Evolutionary conservation across 2,888 invertebrate species (phyloP).

Genomic region (Stenoptilia bipunctidactyla): DNA sequence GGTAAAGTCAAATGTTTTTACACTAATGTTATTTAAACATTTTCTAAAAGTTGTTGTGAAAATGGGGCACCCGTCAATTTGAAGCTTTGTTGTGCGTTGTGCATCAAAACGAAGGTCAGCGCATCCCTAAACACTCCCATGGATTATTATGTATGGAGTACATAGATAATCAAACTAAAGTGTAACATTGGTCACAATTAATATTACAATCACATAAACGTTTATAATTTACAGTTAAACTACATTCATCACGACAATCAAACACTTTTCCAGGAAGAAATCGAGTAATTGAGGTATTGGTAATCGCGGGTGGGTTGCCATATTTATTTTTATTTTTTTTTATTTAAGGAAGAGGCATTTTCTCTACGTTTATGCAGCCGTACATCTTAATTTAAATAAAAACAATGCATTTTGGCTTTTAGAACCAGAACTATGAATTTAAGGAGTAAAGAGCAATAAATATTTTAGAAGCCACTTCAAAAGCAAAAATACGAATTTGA

Average conservation of each 20-base stretch:
- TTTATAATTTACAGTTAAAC: neutral
- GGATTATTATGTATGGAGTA: conserved; percentile 3
- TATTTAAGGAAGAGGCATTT: neutral
- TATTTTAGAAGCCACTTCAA: too few species aligned
- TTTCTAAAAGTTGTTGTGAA: conserved; percentile 63
- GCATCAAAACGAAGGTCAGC: conserved; percentile 73
- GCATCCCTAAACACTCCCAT: conserved; percentile 65
- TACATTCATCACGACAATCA: conserved; percentile 26
- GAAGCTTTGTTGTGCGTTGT: conserved; percentile 74
- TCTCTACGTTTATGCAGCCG: neutral
- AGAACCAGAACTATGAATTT: too few species aligned
- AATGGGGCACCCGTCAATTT: conserved; percentile 73
- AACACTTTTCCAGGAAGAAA: conserved; percentile 61
- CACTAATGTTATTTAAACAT: conserved; percentile 20
- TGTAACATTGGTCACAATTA: neutral
- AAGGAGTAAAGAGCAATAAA: too few species aligned
- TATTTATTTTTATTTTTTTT: neutral
- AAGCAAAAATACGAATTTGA: too few species aligned
- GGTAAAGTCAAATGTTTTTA: too few species aligned
- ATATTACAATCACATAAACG: neutral
- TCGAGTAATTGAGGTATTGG: conserved; percentile 52
- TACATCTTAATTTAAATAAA: too few species aligned
- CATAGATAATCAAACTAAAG: too few species aligned
- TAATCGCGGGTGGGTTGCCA: neutral
- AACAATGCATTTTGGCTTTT: too few species aligned